Conservation (phyloP, 2,888 invertebrate genomes). For the Phania funesta region DNA sequence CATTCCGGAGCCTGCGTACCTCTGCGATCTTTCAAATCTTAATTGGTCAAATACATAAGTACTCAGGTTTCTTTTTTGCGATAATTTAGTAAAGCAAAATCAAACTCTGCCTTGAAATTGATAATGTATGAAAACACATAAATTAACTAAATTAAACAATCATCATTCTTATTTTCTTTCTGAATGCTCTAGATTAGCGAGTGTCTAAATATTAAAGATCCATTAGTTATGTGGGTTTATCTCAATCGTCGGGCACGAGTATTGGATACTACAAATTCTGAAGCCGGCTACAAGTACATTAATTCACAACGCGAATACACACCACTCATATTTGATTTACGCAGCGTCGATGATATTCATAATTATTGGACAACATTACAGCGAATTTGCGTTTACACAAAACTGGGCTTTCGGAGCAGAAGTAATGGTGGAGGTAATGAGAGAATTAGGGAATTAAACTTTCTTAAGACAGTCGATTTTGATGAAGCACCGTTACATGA, state of each 20-base stretch:
- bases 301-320: conserved; percentile 83
- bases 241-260: conserved; percentile 84
- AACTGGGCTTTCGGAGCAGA: conserved; percentile 80
- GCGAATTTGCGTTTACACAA: conserved; percentile 85
- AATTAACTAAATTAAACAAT: no score
- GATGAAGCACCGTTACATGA: conserved; percentile 80
- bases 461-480: conserved; percentile 70
- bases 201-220: conserved; percentile 82
- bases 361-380: conserved; percentile 87
- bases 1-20: no score
- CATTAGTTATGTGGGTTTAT: conserved; percentile 86
- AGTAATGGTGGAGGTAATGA: conserved; percentile 51
- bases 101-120: no score
- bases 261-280: conserved; percentile 85
- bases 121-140: neutral
- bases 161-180: neutral
- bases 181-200: conserved; percentile 77
- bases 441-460: conserved; percentile 65
- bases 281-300: conserved; percentile 83
- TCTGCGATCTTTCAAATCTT: no score
- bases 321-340: conserved; percentile 82
- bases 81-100: no score
- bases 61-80: no score
- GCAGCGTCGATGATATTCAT: conserved; percentile 82
- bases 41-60: no score